phyloP scores from a whole-genome alignment of 2,113 vertebrate species.

The Aldabrachelys gigantea region DNA sequence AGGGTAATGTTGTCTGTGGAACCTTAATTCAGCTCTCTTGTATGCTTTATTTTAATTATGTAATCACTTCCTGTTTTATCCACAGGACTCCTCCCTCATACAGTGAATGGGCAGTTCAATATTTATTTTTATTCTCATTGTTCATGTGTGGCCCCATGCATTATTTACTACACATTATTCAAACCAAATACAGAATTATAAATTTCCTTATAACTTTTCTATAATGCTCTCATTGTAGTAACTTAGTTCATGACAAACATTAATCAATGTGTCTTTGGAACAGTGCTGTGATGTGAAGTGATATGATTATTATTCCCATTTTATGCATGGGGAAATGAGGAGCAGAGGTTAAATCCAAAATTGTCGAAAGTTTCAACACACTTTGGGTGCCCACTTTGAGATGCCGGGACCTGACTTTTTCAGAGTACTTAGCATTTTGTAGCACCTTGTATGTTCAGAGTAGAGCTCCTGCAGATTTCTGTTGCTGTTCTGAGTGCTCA shows the following conservation, averaged over 20 bases:
- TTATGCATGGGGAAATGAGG: neutral
- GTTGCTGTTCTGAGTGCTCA: no score
- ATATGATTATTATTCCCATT: neutral
- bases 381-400: neutral
- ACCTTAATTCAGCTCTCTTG: no score
- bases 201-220: neutral
- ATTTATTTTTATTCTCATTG: neutral
- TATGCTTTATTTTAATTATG: neutral
- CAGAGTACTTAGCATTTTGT: neutral
- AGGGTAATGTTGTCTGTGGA: no score
- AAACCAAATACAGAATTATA: neutral
- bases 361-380: neutral
- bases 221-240: conserved; percentile 3
- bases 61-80: neutral
- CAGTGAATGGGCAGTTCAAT: neutral
- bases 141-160: neutral
- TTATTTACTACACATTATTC: neutral
- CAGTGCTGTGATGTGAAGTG: conserved; percentile 41
- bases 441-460: no score
- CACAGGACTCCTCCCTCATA: neutral
- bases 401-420: neutral
- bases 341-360: conserved; percentile 6
- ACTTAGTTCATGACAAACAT: conserved; percentile 20
- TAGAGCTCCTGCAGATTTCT: no score
- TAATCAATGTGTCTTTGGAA: neutral